Base-by-base conservation (phyloP, 2,797 vertebrate species). In the Heterohyrax brucei region DNA sequence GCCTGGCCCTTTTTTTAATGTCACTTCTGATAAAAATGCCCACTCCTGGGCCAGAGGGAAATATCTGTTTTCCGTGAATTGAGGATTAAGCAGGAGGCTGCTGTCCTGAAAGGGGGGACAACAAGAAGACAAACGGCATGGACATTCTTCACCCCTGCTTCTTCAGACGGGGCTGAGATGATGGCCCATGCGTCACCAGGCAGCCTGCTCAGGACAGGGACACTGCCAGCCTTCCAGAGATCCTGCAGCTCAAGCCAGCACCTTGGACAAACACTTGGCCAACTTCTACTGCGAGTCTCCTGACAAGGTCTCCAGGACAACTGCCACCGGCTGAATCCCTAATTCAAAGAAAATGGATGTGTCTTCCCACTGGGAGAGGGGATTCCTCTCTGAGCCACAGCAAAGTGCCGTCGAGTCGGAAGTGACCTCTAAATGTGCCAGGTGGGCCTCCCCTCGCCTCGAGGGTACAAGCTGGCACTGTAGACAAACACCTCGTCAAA, bases 91-190 rank as follows among this genome's bases (percentile, higher is more conserved):
- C 87, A 48, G n/a, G 78, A 94, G 61, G 76, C 7, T 3, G 53
- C 39, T 50, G 19, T 91, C 91, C 97, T 95, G 79, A 95, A 96
- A 83, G 97, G 48, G 64, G 68, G 87, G 73, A 59, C 28, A 21
- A 83, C 18, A n/a, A 88, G 95, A 98, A 98, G 98, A 98, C 93
- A 97, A 97, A 97, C 39, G 97, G 95, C 95, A 62, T 79, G 24
- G 94, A 98, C 97, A 98, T 98, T 96, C 93, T 95, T 98, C 98
- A 96, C 94, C 95, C 89, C 88, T 77, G 70, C 83, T 97, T 97
- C 96, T 98, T 97, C 97, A 96, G 96, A 97, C 93, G 95, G 96
- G 97, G 97, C 96, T 93, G 96, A 98, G 98, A 96, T 83, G 96
- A 97, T 97, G 88, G 93, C 87, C 97, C 98, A 89, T 96, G 96